Percentiles rank a stretch among this genome's conserved stretches.
Conservation (phyloP, 2,113 vertebrate species). For the Hippocampus comes region DNA sequence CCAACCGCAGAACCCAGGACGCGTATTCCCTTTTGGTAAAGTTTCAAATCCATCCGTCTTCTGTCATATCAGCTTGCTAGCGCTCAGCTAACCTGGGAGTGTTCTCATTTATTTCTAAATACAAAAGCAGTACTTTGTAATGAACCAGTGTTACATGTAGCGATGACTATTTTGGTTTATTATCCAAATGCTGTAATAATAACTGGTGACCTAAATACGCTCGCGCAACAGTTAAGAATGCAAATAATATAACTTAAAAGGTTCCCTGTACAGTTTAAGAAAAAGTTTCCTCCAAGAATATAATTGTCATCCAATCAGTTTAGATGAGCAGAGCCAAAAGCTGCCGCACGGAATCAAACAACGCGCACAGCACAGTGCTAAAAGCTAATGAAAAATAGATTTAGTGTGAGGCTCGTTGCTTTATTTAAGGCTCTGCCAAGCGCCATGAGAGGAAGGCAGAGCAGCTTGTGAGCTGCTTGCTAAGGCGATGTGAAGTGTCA, state of each 20-base stretch:
- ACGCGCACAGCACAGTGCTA: conserved; percentile 47
- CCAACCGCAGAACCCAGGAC: too few species aligned
- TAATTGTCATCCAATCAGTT: conserved; percentile 10
- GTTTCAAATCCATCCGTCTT: too few species aligned
- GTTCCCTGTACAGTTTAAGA: background rate
- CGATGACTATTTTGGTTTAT: too few species aligned
- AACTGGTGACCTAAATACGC: too few species aligned
- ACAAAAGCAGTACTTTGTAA: too few species aligned
- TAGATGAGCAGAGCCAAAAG: conserved; percentile 45
- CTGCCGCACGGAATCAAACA: conserved; percentile 59
- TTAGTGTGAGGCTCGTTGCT: conserved; percentile 47
- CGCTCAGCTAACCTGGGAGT: too few species aligned
- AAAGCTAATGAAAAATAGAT: conserved; percentile 69
- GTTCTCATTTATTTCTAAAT: too few species aligned
- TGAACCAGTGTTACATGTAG: too few species aligned
- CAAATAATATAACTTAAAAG: background rate
- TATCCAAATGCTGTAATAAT: too few species aligned
- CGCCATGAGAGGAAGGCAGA: conserved; percentile 49
- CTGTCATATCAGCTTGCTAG: too few species aligned
- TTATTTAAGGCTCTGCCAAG: conserved; percentile 57
- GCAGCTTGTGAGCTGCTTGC: conserved; percentile 70
- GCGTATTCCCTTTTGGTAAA: too few species aligned
- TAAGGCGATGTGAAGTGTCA: conserved; percentile 60
- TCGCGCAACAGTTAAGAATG: background rate
- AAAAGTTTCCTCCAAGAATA: background rate